A percentile compares a stretch with the other conserved stretches of the same genome.
Conservation (phyloP, 2,113 vertebrate genomes). For the Taurulus bubalis region DNA sequence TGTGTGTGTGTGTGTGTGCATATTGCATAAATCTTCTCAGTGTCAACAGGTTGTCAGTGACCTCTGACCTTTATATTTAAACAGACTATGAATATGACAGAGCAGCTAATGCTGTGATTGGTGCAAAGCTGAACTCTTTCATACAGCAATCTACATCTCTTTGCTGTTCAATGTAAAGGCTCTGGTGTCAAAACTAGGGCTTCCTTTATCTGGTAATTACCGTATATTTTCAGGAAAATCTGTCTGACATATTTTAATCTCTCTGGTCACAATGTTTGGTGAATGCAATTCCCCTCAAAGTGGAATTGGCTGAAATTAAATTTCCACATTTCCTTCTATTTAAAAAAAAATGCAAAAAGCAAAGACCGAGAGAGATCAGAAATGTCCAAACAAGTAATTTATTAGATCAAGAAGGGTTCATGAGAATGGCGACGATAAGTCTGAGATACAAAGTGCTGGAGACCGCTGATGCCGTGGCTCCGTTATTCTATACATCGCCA, state of each 20-base stretch:
- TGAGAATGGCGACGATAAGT: background rate
- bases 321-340: background rate
- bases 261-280: background rate
- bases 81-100: conserved; percentile 53
- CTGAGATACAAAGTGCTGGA: background rate
- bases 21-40: conserved; percentile 66
- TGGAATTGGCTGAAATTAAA: background rate
- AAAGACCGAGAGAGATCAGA: background rate
- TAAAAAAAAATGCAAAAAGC: background rate
- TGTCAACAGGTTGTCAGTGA: conserved; percentile 74
- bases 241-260: background rate
- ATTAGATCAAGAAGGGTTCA: background rate
- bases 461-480: background rate
- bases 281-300: background rate
- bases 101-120: conserved; percentile 53
- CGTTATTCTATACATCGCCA: background rate
- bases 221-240: background rate
- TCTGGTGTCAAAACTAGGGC: background rate
- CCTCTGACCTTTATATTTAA: conserved; percentile 65
- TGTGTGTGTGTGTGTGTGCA: conserved; percentile 10
- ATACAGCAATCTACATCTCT: background rate
- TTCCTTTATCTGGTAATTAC: background rate
- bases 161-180: conserved; percentile 5
- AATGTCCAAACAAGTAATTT: background rate
- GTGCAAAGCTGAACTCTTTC: background rate